These are phyloP conservation scores for Acropternis orthonyx DNA, from an alignment of 2,797 vertebrate species.

Conservation along the genomic window DNA sequence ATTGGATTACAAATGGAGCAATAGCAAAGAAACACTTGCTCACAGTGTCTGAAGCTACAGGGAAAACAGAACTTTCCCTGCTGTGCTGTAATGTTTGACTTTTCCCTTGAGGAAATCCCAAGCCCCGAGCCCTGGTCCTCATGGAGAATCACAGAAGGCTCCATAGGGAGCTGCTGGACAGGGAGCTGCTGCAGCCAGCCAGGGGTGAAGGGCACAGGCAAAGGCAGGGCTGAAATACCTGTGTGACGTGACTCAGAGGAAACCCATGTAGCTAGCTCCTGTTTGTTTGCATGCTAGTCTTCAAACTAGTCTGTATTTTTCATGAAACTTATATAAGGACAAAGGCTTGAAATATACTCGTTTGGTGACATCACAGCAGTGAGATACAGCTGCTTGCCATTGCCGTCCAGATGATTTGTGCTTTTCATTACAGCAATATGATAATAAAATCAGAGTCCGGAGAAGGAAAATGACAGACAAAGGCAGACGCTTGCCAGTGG, in stretches of 20 bases:
- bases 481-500: neutral
- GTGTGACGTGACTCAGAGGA: neutral
- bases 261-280: neutral
- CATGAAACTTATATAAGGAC: neutral
- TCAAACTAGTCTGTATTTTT: neutral
- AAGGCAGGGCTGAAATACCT: neutral
- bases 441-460: conserved; percentile 51
- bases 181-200: neutral
- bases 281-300: neutral
- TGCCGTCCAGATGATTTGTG: conserved; percentile 56
- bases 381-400: conserved; percentile 18
- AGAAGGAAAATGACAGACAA: conserved; percentile 30
- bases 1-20: neutral
- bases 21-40: neutral
- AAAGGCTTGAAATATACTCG: neutral
- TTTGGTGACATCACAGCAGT: neutral
- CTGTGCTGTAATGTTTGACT: neutral
- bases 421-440: conserved; percentile 51
- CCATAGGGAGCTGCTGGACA: fast-evolving
- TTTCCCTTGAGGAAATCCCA: neutral
- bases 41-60: neutral
- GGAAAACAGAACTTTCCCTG: neutral
- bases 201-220: conserved; percentile 2
- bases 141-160: neutral
- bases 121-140: neutral